phyloP scores from a whole-genome alignment of 2,888 invertebrate species.

The Macaria notata region DNA sequence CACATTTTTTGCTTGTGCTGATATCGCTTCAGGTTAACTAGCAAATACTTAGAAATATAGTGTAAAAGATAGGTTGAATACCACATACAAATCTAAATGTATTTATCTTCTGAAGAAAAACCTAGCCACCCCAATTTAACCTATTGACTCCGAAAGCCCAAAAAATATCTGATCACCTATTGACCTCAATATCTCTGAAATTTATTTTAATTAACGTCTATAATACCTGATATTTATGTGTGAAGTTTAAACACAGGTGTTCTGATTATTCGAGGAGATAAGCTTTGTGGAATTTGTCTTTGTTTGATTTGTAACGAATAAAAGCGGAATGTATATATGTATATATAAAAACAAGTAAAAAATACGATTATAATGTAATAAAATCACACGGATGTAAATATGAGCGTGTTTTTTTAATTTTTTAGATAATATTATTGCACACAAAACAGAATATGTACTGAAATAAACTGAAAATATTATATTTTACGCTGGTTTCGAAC shows the following conservation, averaged over 20 bases:
- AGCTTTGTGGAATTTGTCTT: slow-evolving; percentile 24
- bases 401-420: too few relatives aligned
- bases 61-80: too few relatives aligned
- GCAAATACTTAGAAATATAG: too few relatives aligned
- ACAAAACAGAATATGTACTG: too few relatives aligned
- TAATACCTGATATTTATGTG: slow-evolving; percentile 50
- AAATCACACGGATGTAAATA: too few relatives aligned
- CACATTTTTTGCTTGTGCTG: too few relatives aligned
- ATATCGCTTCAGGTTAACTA: too few relatives aligned
- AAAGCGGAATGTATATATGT: neutral
- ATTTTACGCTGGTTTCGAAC: too few relatives aligned
- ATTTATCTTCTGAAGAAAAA: slow-evolving; percentile 11
- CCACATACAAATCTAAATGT: too few relatives aligned
- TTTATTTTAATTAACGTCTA: slow-evolving; percentile 28
- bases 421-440: too few relatives aligned
- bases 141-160: slow-evolving; percentile 50
- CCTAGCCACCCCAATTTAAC: slow-evolving; percentile 49
- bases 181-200: slow-evolving; percentile 30
- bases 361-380: too few relatives aligned
- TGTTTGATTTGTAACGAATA: slow-evolving; percentile 42
- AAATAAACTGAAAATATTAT: too few relatives aligned
- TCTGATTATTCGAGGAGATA: slow-evolving; percentile 25
- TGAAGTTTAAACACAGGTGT: slow-evolving; percentile 63
- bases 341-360: neutral
- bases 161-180: slow-evolving; percentile 49